Evolutionary conservation across 2,113 vertebrate genomes (phyloP).

Genomic region (Anguilla japonica): DNA sequence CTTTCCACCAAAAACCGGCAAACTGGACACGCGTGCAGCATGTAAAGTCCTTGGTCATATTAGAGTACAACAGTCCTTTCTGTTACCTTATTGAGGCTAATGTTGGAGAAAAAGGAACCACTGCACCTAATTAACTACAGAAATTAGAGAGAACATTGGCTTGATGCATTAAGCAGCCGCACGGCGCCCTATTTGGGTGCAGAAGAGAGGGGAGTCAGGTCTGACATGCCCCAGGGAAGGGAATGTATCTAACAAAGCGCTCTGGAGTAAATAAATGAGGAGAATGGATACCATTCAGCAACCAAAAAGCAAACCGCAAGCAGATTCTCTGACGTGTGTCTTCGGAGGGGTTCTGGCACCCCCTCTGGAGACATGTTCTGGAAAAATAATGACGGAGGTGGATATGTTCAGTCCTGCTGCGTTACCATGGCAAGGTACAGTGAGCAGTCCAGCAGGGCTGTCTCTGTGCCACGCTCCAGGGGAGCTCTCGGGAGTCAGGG

Average conservation of each 20-base stretch:
- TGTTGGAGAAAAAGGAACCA: not conserved
- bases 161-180: not conserved
- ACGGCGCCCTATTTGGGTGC: not conserved
- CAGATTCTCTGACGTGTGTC: not conserved
- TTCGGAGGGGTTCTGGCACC: not conserved
- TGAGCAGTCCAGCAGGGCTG: not conserved
- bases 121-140: constrained; percentile 13
- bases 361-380: not conserved
- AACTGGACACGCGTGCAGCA: too few relatives aligned
- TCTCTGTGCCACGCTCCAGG: not conserved
- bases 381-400: not conserved
- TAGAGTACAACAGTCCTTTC: not conserved
- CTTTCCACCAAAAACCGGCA: too few relatives aligned
- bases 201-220: not conserved
- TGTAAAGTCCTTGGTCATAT: not conserved
- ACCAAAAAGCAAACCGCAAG: not conserved
- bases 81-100: constrained; percentile 11
- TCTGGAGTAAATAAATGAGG: not conserved
- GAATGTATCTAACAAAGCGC: not conserved
- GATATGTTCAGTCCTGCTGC: not conserved
- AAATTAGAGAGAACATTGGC: not conserved
- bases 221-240: not conserved
- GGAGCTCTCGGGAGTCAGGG: not conserved
- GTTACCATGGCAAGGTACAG: not conserved
- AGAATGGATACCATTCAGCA: not conserved